A percentile compares a stretch with the other conserved stretches of the same genome.
These are phyloP conservation scores for Hypercompe scribonia DNA, from an alignment of 2,888 invertebrate species.

Conservation along the genomic window DNA sequence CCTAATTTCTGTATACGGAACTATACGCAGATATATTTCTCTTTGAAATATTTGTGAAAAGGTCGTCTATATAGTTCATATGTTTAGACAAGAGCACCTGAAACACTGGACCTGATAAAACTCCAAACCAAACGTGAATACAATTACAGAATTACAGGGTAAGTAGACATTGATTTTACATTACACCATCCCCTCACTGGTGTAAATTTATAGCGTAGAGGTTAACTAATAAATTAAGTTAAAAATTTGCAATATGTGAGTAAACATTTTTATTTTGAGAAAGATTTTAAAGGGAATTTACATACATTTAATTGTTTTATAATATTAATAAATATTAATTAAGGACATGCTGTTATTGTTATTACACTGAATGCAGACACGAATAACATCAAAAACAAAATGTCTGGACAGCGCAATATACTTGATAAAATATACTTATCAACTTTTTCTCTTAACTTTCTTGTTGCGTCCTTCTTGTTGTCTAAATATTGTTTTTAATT, in stretches of 20 bases:
- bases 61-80: background rate
- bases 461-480: too few relatives aligned
- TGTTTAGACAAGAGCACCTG: background rate
- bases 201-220: background rate
- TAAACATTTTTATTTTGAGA: background rate
- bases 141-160: background rate
- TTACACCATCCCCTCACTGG: too few relatives aligned
- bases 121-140: background rate
- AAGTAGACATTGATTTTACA: background rate
- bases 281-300: background rate
- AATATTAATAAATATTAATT: background rate
- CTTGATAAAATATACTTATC: too few relatives aligned
- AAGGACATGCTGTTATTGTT: too few relatives aligned
- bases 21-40: conserved; percentile 6
- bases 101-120: background rate
- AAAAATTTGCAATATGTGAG: background rate
- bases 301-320: background rate
- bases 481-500: too few relatives aligned
- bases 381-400: too few relatives aligned
- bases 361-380: too few relatives aligned
- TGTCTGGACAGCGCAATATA: too few relatives aligned
- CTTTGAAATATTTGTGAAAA: background rate
- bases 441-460: too few relatives aligned
- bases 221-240: background rate
- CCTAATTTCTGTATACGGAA: background rate